Evolutionary conservation across 2,113 vertebrate species (phyloP).

Genomic region (Daubentonia madagascariensis): DNA sequence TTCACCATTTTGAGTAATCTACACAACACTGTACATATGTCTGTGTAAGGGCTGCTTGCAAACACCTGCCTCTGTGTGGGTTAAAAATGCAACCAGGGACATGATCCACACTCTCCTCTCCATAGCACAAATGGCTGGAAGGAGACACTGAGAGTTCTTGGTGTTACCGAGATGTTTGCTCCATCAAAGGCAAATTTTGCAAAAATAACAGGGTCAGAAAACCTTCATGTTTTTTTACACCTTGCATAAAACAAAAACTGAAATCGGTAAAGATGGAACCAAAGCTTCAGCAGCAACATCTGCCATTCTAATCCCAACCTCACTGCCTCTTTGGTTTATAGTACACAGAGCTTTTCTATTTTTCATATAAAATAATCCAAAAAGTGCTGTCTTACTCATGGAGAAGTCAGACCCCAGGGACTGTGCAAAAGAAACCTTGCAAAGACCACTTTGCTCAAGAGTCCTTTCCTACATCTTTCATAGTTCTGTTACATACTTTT

Average conservation of each 20-base stretch:
- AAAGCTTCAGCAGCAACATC: slow-evolving; percentile 90
- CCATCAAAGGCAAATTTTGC: slow-evolving; percentile 87
- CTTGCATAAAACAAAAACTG: slow-evolving; percentile 90
- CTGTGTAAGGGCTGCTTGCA: not conserved
- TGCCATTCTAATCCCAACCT: slow-evolving; percentile 89
- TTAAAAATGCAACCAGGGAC: not conserved
- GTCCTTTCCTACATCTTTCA: slow-evolving; percentile 38
- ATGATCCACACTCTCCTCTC: not conserved
- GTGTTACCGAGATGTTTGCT: slow-evolving; percentile 88
- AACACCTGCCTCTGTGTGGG: not conserved
- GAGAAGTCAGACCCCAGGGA: slow-evolving; percentile 89
- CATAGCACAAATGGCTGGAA: slow-evolving; percentile 85
- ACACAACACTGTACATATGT: rapidly evolving
- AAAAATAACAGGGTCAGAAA: slow-evolving; percentile 86
- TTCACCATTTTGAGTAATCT: not conserved
- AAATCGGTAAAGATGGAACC: slow-evolving; percentile 92
- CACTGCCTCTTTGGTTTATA: slow-evolving; percentile 89
- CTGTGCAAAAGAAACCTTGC: slow-evolving; percentile 24
- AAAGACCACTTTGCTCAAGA: not conserved
- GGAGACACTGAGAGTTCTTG: slow-evolving; percentile 82
- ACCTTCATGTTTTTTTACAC: slow-evolving; percentile 88
- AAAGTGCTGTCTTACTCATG: slow-evolving; percentile 92
- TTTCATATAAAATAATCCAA: slow-evolving; percentile 89
- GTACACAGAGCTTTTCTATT: slow-evolving; percentile 90
- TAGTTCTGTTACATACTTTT: slow-evolving; percentile 73